Base-by-base conservation (phyloP, 2,888 invertebrate species). In the Calliopum simillimum region DNA sequence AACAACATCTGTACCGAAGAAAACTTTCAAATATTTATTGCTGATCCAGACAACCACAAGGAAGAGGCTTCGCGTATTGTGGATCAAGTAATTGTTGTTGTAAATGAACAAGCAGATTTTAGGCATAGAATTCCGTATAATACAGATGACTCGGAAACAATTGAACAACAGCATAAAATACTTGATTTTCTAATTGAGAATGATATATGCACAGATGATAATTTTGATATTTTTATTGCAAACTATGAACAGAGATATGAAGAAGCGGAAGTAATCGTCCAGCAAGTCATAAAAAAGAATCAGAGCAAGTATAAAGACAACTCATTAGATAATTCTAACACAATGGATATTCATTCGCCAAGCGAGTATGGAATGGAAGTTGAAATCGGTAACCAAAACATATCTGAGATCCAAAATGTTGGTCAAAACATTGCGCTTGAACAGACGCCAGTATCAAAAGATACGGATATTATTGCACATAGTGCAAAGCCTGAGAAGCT, bases 1-100 rank as follows among this genome's bases (percentile, higher is more conserved):
- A 85, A 86, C 68, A 78, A 83, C 70, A 86, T 86, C 43, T 85
- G 86, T 65, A 84, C 79, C 0, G 86, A 86, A 65, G 75, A 81
- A 25, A 85, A 86, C 73, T 86, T 86, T 67, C 75, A 76, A 8
- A 84, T 86, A 21, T 86, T 86, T 59, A 86, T 86, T 51, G 77
- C 77, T 2, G 84, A 86, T 76, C 86, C 86, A 0, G 84, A 86
- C 1, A 82, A 80, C 71, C 78, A 86, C 65, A 84, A 84, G 62
- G 81, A 80, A 4, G 82, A 84, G 59, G 86, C 86, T 2, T 78
- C 80, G 19, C 70, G 64, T n/a, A 83, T 85, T 63, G 77, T 86
- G 2, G 82, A 86, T 70, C 75, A 82, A 8, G 75, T 85, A 2
- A 78, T 80, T 25, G 78, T 82, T 44, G 78, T 83, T 2, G 76